These are phyloP conservation scores for Buceros bicornis DNA, from an alignment of 2,797 vertebrate species.

Conservation along the genomic window DNA sequence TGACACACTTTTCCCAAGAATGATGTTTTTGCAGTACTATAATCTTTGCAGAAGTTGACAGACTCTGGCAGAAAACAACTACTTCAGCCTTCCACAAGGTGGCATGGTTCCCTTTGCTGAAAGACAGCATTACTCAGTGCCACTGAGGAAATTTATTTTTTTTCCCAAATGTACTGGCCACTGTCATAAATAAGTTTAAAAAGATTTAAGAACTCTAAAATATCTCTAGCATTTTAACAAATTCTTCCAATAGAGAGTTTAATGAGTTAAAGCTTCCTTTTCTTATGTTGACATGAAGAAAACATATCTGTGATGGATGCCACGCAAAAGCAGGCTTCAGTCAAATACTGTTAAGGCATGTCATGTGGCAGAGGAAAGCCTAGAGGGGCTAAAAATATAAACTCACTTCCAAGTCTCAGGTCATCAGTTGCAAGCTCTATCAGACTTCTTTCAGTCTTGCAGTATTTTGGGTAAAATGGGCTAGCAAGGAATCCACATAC, in stretches of 20 bases:
- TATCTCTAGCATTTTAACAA: background rate
- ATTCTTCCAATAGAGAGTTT: background rate
- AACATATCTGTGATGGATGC: background rate
- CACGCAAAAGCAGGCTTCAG: background rate
- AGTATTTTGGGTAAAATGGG: background rate
- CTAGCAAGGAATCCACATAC: background rate
- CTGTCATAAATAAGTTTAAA: background rate
- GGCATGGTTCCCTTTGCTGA: slow-evolving; percentile 63
- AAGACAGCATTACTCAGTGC: background rate
- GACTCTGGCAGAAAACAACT: background rate
- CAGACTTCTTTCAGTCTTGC: background rate
- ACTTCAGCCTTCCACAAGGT: slow-evolving; percentile 68
- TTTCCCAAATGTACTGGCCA: background rate
- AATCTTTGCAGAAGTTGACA: background rate
- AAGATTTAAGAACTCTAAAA: background rate
- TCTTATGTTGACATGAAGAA: background rate
- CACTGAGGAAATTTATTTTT: rapidly evolving
- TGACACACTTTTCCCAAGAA: background rate
- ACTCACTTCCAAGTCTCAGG: background rate
- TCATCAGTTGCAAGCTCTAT: background rate
- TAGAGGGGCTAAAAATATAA: background rate
- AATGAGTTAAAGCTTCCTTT: background rate
- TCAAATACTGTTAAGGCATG: background rate
- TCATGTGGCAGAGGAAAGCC: background rate
- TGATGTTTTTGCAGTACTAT: background rate